phyloP scores from a whole-genome alignment of 2,113 vertebrate genomes.

The Catharus fuscescens region DNA sequence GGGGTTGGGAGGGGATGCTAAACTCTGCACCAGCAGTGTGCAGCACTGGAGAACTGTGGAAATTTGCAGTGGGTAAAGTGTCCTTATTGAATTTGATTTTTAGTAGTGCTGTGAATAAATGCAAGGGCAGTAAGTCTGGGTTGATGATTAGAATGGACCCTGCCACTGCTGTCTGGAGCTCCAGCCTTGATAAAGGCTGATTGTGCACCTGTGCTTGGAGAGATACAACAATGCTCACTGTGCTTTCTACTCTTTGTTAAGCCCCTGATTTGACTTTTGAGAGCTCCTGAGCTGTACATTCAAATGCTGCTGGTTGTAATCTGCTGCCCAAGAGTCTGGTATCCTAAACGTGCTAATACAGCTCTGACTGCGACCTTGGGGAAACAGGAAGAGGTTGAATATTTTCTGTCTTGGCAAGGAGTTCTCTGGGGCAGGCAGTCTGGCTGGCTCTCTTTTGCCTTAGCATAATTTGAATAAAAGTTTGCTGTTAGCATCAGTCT shows the following conservation, averaged over 20 bases:
- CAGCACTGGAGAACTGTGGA: background rate
- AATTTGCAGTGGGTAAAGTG: background rate
- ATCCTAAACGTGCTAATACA: background rate
- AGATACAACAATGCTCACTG: background rate
- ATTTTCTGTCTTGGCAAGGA: background rate
- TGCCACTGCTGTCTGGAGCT: background rate
- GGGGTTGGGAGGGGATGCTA: accelerated
- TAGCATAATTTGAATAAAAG: background rate
- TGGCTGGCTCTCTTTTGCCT: background rate
- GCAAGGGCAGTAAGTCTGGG: background rate
- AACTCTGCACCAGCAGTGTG: background rate
- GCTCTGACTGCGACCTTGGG: background rate
- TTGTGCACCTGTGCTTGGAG: background rate
- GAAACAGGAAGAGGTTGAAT: background rate
- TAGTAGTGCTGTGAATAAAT: background rate
- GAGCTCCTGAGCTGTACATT: background rate
- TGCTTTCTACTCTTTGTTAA: background rate
- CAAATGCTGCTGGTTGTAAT: background rate
- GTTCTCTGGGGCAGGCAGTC: background rate
- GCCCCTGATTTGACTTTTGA: background rate
- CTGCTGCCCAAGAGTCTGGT: background rate
- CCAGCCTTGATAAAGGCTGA: background rate
- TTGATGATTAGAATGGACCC: background rate
- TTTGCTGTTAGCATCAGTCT: background rate
- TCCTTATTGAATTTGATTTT: background rate